phyloP scores from a whole-genome alignment of 2,797 vertebrate species.

The Tokudaia tokunoshimensis region DNA sequence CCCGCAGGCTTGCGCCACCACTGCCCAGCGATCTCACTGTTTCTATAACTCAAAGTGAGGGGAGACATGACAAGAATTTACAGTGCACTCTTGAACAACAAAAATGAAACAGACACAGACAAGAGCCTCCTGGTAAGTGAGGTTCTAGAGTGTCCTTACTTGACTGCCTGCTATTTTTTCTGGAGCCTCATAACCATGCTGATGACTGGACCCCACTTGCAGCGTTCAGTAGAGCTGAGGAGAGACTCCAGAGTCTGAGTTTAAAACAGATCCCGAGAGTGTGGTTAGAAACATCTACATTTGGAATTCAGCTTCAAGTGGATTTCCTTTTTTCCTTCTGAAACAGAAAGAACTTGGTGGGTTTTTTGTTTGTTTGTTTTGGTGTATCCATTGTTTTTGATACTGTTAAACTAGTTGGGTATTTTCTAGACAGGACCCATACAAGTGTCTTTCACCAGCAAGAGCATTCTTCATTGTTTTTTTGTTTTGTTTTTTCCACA shows the following conservation, averaged over 20 bases:
- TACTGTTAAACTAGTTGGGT: constrained; percentile 30
- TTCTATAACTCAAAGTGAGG: background rate
- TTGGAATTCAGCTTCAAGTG: background rate
- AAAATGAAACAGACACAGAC: background rate
- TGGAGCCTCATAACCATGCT: background rate
- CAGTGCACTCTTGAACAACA: background rate
- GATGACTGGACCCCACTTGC: background rate
- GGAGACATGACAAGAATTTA: constrained; percentile 21
- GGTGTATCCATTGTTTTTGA: constrained; percentile 7
- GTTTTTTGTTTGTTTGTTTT: background rate
- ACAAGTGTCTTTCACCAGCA: constrained; percentile 3
- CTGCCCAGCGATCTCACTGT: background rate
- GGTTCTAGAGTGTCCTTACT: constrained; percentile 39
- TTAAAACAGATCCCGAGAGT: constrained; percentile 38
- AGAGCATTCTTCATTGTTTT: constrained; percentile 7
- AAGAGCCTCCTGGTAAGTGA: constrained; percentile 47
- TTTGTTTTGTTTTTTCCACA: constrained; percentile 56
- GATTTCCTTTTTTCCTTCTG: constrained; percentile 41
- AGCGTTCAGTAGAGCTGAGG: constrained; percentile 37
- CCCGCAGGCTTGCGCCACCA: too few species aligned
- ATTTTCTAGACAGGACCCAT: constrained; percentile 11
- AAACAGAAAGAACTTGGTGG: background rate
- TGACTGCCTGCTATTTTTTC: background rate
- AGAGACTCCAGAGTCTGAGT: constrained; percentile 29
- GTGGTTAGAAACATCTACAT: background rate